These are phyloP conservation scores for Cheilosia soror DNA, from an alignment of 2,888 invertebrate genomes.

Conservation along the genomic window DNA sequence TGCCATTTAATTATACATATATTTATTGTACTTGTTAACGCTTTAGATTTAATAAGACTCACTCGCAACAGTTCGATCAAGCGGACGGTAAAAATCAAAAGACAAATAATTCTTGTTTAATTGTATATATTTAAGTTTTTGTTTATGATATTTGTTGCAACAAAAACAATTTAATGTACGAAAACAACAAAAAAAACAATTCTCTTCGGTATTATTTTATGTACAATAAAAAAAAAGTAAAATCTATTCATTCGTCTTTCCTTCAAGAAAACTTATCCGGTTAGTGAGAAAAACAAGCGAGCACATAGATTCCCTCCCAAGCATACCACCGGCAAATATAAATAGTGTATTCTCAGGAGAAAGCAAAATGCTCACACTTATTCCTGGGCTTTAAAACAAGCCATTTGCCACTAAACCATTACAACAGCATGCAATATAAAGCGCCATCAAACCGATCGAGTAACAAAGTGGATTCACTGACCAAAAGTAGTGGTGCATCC, in stretches of 20 bases:
- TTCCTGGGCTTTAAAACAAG: constrained; percentile 70
- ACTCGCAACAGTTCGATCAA: not conserved
- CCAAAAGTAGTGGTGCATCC: not conserved
- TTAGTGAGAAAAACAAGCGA: not conserved
- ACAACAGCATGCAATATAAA: constrained; percentile 66
- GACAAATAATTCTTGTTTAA: constrained; percentile 23
- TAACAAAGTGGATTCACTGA: constrained; percentile 37
- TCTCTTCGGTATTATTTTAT: constrained; percentile 68
- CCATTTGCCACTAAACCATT: constrained; percentile 67
- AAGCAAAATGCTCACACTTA: not conserved
- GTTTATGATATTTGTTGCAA: constrained; percentile 40
- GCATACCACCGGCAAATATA: constrained; percentile 37
- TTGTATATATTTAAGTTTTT: constrained; percentile 58
- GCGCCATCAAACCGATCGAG: constrained; percentile 54
- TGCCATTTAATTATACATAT: constrained; percentile 29
- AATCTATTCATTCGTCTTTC: constrained; percentile 44
- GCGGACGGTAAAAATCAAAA: constrained; percentile 26
- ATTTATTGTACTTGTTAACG: constrained; percentile 31
- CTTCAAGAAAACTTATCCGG: constrained; percentile 1
- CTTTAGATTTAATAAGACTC: not conserved
- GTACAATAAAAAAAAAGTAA: constrained; percentile 62
- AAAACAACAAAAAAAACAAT: constrained; percentile 30
- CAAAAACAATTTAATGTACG: constrained; percentile 45
- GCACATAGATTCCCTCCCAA: not conserved
- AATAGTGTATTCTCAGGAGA: constrained; percentile 33